Evolutionary conservation across 1,140 invertebrate species (phyloP), one percentile per base, ranked within the genome.

Genomic region (Lucilia sericata): DNA sequence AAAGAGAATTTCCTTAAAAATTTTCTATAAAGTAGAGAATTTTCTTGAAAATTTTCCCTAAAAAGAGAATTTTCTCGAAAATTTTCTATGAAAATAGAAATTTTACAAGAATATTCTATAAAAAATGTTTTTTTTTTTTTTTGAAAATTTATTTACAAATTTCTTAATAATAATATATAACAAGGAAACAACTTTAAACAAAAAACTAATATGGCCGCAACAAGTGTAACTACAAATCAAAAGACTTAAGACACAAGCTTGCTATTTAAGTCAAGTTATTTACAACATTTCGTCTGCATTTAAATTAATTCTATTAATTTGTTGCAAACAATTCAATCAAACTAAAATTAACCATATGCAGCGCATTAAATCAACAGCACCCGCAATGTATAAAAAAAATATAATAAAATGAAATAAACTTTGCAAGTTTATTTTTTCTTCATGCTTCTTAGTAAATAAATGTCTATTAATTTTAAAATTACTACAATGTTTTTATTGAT

Each of bases 401-500:
- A 60, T 60, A 60, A 60, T n/a, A 5, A 70, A 70, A 25, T 70
- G 5, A 25, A 19, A 70, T 70, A 70, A 60, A 60, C 55, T 60
- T 60, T 60, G 14, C 25, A 30, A n/a, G n/a, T 60, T 60, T 60
- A 2, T 60, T 60, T n/a, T 60, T 5, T n/a, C 55, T 25, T 10
- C 19, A 21, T 21, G 14, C n/a, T 12, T 65, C 14, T 65, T 70
- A 9, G 19, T n/a, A 70, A 70, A 70, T 70, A 70, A 70, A 70
- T 70, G 65, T 21, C n/a, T 70, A 70, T 70, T 21, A 70, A 21
- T n/a, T 10, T 25, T 70, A 21, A 30, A 70, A 70, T 70, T 70
- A 70, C 65, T 70, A 70, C 65, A 70, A 70, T 70, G 65, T 70
- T 70, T 30, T 70, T 70, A 60, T 60, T 60, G 65, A 70, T 70